Percentiles rank a stretch among this genome's conserved stretches.
These are phyloP conservation scores for Catocala nupta DNA, from an alignment of 2,888 invertebrate genomes.

Conservation along the genomic window DNA sequence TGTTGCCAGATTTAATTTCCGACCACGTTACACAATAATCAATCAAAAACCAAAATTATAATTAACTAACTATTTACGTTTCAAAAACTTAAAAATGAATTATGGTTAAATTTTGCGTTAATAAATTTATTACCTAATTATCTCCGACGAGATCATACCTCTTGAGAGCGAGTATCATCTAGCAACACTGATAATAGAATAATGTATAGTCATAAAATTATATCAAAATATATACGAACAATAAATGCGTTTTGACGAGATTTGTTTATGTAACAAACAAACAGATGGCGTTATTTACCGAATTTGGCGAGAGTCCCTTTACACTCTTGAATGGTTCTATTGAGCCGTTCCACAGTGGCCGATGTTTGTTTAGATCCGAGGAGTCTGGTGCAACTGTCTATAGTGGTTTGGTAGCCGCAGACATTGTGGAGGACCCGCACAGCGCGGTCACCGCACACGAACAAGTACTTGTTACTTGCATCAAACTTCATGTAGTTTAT, in stretches of 20 bases:
- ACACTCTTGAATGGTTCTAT: constrained; percentile 89
- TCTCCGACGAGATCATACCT: constrained; percentile 13
- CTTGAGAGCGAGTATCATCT: constrained; percentile 16
- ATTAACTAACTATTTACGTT: background rate
- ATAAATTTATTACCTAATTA: constrained; percentile 1
- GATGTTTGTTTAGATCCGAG: constrained; percentile 88
- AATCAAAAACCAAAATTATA: too few species aligned
- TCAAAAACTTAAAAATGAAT: background rate
- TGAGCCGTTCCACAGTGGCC: constrained; percentile 92
- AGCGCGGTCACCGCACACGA: constrained; percentile 92
- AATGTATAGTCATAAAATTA: constrained; percentile 34
- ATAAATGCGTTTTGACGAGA: constrained; percentile 51
- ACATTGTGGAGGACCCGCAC: constrained; percentile 93
- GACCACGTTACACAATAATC: too few species aligned
- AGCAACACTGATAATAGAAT: constrained; percentile 49
- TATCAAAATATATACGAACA: constrained; percentile 33
- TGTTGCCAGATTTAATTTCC: constrained; percentile 36
- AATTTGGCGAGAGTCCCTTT: constrained; percentile 78
- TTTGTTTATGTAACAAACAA: constrained; percentile 22
- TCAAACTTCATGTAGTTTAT: constrained; percentile 92
- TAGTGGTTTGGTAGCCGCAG: constrained; percentile 78
- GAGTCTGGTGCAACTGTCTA: constrained; percentile 73
- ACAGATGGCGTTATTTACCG: constrained; percentile 64
- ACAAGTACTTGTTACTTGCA: constrained; percentile 90
- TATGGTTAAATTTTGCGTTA: background rate